phyloP scores from a whole-genome alignment of 2,888 invertebrate species.

The Polydrusus tereticollis region DNA sequence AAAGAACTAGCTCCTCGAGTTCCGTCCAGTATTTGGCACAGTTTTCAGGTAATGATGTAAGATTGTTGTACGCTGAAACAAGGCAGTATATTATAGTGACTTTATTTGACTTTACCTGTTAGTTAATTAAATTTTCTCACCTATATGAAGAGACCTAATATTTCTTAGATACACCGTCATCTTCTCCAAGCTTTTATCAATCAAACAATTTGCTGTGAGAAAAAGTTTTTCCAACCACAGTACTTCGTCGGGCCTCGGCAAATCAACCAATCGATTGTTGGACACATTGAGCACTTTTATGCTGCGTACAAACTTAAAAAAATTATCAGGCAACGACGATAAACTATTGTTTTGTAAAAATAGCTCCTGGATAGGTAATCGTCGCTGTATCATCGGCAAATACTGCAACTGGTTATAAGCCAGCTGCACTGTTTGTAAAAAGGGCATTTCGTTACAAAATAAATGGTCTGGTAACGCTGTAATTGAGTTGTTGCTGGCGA shows the following conservation, averaged over 20 bases:
- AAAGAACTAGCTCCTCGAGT: conserved; percentile 84
- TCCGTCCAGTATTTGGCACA: conserved; percentile 83
- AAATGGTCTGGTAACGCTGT: conserved; percentile 80
- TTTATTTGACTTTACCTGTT: too few species aligned
- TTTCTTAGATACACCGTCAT: conserved; percentile 76
- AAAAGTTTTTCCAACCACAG: conserved; percentile 77
- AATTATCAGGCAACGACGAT: conserved; percentile 80
- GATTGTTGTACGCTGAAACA: conserved; percentile 74
- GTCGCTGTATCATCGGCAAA: conserved; percentile 78
- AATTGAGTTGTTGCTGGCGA: conserved; percentile 81
- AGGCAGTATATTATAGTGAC: too few species aligned
- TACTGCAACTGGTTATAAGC: conserved; percentile 83
- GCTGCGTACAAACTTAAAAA: conserved; percentile 77
- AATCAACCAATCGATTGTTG: conserved; percentile 80
- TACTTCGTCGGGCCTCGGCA: conserved; percentile 73
- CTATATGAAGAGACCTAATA: conserved; percentile 78
- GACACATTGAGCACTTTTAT: conserved; percentile 82
- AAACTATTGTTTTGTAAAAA: conserved; percentile 85
- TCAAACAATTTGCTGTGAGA: conserved; percentile 82
- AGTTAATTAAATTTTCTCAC: conserved; percentile 63
- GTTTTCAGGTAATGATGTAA: conserved; percentile 80
- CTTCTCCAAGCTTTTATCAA: conserved; percentile 72
- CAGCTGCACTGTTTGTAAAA: conserved; percentile 80
- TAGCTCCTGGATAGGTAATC: conserved; percentile 77
- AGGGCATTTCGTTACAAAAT: conserved; percentile 80